Evolutionary conservation across 2,888 invertebrate species (phyloP).

Genomic region (Spicauda simplicius): DNA sequence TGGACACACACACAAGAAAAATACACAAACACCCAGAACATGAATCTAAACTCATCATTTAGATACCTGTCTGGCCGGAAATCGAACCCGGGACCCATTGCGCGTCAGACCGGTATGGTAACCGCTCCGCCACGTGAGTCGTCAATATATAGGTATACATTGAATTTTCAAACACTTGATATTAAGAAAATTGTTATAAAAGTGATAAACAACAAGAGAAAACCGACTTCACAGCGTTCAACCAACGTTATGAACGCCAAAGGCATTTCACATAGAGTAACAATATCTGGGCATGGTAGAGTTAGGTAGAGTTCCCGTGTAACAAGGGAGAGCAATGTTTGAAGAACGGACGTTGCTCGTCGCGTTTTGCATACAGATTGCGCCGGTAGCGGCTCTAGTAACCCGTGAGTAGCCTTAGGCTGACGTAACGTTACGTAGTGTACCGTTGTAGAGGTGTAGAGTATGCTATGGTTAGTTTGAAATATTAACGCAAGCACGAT

Average conservation of each 20-base stretch:
- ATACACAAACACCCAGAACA: too few species aligned
- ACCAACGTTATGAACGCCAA: background rate
- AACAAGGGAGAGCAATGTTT: constrained; percentile 29
- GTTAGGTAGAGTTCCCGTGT: constrained; percentile 10
- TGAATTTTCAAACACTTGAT: too few species aligned
- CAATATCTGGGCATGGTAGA: background rate
- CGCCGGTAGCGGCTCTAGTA: constrained; percentile 17
- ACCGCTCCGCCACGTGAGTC: too few species aligned
- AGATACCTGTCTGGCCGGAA: too few species aligned
- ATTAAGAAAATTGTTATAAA: too few species aligned
- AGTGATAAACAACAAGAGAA: too few species aligned
- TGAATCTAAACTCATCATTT: too few species aligned
- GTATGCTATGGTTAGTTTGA: background rate
- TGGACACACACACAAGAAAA: too few species aligned
- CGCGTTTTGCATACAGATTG: constrained; percentile 46
- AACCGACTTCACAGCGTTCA: too few species aligned
- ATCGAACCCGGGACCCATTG: too few species aligned
- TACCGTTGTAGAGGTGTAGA: background rate
- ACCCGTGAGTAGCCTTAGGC: constrained; percentile 1
- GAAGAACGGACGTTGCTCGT: constrained; percentile 34
- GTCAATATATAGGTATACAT: too few species aligned
- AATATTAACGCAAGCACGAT: background rate
- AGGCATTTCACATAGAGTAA: background rate
- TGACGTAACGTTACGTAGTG: background rate
- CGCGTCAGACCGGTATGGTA: too few species aligned